phyloP scores from a whole-genome alignment of 2,888 invertebrate genomes.

The Volucella inanis region DNA sequence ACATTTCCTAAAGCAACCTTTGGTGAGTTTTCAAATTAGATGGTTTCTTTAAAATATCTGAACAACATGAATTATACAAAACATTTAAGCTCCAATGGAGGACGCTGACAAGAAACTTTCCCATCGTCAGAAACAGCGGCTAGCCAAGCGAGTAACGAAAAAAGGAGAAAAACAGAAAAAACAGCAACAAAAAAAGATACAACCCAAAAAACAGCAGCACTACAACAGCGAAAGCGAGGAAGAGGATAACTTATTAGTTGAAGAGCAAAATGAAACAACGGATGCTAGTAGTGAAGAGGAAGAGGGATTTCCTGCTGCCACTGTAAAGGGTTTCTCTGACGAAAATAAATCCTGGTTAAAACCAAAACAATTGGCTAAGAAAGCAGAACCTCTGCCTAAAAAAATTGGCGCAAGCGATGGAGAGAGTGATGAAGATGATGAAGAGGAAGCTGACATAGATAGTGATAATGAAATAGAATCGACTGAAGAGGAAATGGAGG shows the following conservation, averaged over 20 bases:
- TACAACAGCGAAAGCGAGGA: constrained; percentile 80
- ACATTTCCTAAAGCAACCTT: constrained; percentile 81
- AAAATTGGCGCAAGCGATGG: constrained; percentile 78
- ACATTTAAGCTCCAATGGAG: constrained; percentile 81
- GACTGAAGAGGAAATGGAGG: constrained; percentile 63
- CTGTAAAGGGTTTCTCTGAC: constrained; percentile 86
- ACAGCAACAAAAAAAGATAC: constrained; percentile 76
- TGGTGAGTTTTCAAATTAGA: constrained; percentile 77
- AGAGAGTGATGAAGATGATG: constrained; percentile 80
- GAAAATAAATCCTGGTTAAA: constrained; percentile 89
- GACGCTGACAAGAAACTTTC: constrained; percentile 85
- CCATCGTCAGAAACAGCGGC: constrained; percentile 88
- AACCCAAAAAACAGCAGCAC: constrained; percentile 76
- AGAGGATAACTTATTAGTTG: constrained; percentile 75
- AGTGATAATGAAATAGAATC: constrained; percentile 53
- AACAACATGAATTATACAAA: constrained; percentile 3
- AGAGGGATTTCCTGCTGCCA: constrained; percentile 61
- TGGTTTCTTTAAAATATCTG: constrained; percentile 8
- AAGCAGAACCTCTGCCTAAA: constrained; percentile 76
- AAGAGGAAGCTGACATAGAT: constrained; percentile 72
- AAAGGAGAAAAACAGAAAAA: constrained; percentile 81
- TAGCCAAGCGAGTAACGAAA: constrained; percentile 85
- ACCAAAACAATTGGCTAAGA: constrained; percentile 83
- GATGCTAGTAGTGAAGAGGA: constrained; percentile 77
- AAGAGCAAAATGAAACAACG: constrained; percentile 77